phyloP scores from a whole-genome alignment of 2,888 invertebrate genomes.

The Patella pellucida region DNA sequence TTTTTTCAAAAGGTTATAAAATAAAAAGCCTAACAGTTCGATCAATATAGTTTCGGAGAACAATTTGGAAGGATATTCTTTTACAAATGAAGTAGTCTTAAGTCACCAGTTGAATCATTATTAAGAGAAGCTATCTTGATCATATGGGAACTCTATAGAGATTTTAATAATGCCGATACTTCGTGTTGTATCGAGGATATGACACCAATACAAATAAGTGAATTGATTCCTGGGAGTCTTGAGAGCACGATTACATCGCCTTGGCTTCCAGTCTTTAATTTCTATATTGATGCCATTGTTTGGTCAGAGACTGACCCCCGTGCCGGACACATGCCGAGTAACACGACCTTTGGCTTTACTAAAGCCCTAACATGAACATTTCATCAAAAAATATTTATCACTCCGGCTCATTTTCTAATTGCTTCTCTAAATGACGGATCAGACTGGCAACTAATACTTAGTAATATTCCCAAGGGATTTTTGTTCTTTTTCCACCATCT shows the following conservation, averaged over 20 bases:
- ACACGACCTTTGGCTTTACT: slow-evolving; percentile 11
- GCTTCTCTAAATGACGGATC: not conserved
- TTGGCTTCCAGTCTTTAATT: slow-evolving; percentile 2
- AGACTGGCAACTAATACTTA: no score
- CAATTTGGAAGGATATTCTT: not conserved
- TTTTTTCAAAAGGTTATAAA: no score
- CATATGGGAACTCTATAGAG: not conserved
- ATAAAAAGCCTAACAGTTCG: no score
- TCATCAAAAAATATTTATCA: not conserved
- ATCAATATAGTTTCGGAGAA: not conserved
- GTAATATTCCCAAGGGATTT: no score
- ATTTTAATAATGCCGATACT: not conserved
- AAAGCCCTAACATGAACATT: not conserved
- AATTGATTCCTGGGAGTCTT: not conserved
- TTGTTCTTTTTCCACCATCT: no score
- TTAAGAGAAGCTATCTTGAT: not conserved
- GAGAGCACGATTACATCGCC: not conserved
- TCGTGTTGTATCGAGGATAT: not conserved
- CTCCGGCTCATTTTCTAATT: not conserved
- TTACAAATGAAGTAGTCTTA: slow-evolving; percentile 3
- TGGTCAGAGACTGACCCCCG: not conserved
- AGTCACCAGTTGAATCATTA: not conserved
- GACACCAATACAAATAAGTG: not conserved
- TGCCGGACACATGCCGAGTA: not conserved
- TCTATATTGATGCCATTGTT: slow-evolving; percentile 5